Evolutionary conservation across 2,888 invertebrate genomes (phyloP), one percentile per base, ranked within the genome.

Genomic region (Cheilosia pagana): DNA sequence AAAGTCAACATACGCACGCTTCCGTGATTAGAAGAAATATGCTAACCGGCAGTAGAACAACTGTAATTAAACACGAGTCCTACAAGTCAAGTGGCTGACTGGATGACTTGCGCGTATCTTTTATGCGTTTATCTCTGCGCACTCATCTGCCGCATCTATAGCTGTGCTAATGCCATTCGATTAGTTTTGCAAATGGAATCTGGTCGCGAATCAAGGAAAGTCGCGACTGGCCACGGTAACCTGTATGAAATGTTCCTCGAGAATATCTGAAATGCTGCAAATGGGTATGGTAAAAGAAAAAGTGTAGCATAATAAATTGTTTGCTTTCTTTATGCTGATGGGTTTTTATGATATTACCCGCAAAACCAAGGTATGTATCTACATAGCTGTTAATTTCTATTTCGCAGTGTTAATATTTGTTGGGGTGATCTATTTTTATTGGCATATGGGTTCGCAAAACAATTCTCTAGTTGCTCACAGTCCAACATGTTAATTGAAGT

Each of bases 1-100:
- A 67, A 82, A 78, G 72, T 78, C 72, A 75, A 75, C 81, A 57
- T 55, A 72, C 55, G 71, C 60, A 78, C 82, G 77, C 78, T 48
- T 77, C 62, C 77, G 43, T 57, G 82, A 83, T 83, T 83, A 83
- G 72, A 48, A 68, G 63, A 78, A 78, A 74, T 68, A 68, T 78
- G 68, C 82, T 78, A 83, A 78, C 82, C 78, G 74, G 78, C 78
- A 74, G 78, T 78, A 68, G 78, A 83, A 83, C 82, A 83, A 83
- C 78, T 68, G 72, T 55, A 83, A 72, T 74, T 74, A 78, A 83
- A 83, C 78, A 83, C 62, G 78, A 77, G 65, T 75, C 65, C 57
- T 57, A 63, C 75, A 75, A 67, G 65, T 59, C 65, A 41, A 60
- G 41, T 25, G 39, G 43, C 43, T 68, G 68, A 52, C 67, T 53